Base-by-base conservation (phyloP, 2,797 vertebrate genomes). In the Sebastes itinus region DNA sequence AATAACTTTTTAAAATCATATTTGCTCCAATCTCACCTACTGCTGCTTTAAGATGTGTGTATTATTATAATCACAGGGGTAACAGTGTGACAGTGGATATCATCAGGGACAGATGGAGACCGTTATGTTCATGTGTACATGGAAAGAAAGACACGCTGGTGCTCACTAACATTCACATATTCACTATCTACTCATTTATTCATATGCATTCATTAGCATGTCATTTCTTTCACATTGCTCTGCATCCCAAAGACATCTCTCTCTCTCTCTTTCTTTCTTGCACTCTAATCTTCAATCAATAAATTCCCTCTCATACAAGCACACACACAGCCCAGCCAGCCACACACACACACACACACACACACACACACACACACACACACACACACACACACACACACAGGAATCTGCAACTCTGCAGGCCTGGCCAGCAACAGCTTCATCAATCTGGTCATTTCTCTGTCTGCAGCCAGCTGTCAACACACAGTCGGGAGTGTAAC, bases 391-490 rank as follows among this genome's bases (percentile, higher is more conserved):
- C 78, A 63, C 72, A 63, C 66, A 78, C 78, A 70, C 73, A 60
- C 18, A 27, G 10, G 4, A 55, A 75, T 78, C 52, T 87, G 70
- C 70, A 78, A 62, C 80, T 80, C 82, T 84, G 82, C 80, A 87
- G 63, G 78, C 72, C 82, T 72, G 80, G 63, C 79, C 75, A 72
- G 68, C 38, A 55, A 87, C 79, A 85, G 88, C 90, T 92, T 77
- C 77, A 92, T 92, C 84, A 91, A 89, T 92, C 90, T 86, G 83
- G 65, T 83, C 71, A 59, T 67, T 75, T 79, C 77, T 72, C 76
- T 75, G 75, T 87, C 85, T 88, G 77, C 85, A 84, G 73, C 81
- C 87, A 90, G 85, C 84, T 89, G 84, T 89, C 89, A 84, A 52
- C 77, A 73, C 69, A 54, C 77, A 86, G 59, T 69, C 42, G 55